Conservation (phyloP, 2,888 invertebrate genomes). For the Ephialtes manifestator region DNA sequence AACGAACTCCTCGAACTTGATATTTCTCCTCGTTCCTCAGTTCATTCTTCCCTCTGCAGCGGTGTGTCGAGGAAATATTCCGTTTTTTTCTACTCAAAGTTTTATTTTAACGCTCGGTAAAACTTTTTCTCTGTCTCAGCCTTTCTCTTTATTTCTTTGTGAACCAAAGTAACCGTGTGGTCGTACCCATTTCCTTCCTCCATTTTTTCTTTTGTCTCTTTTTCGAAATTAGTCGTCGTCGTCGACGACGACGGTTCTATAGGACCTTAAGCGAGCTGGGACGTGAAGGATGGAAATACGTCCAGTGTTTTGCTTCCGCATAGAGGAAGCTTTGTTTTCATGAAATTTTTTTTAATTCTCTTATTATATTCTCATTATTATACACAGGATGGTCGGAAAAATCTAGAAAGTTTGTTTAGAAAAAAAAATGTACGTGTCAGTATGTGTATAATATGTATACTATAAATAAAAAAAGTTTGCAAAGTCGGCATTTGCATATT, state of each 20-base stretch:
- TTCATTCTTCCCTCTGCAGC: conserved; percentile 10
- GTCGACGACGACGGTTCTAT: conserved; percentile 4
- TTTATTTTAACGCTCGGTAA: conserved; percentile 51
- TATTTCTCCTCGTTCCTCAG: conserved; percentile 28
- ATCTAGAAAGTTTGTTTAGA: no score
- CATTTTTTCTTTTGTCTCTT: conserved; percentile 19
- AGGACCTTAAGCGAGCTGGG: neutral
- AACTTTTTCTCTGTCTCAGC: conserved; percentile 16
- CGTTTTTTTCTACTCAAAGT: conserved; percentile 57
- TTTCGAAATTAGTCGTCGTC: conserved; percentile 42
- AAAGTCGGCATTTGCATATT: no score
- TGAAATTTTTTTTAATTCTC: no score
- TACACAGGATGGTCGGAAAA: no score
- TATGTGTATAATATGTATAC: no score
- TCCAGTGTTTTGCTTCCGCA: neutral
- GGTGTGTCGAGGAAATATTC: conserved; percentile 58
- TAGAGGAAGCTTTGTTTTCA: no score
- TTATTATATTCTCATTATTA: no score
- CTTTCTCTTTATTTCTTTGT: conserved; percentile 9
- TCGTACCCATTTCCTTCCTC: neutral
- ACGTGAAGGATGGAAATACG: conserved; percentile 6
- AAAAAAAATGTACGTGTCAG: no score
- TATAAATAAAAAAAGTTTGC: no score
- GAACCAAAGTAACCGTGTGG: conserved; percentile 17
- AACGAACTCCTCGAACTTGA: conserved; percentile 41